Conservation (phyloP, 2,113 vertebrate genomes). For the Motacilla tschutschensis region DNA sequence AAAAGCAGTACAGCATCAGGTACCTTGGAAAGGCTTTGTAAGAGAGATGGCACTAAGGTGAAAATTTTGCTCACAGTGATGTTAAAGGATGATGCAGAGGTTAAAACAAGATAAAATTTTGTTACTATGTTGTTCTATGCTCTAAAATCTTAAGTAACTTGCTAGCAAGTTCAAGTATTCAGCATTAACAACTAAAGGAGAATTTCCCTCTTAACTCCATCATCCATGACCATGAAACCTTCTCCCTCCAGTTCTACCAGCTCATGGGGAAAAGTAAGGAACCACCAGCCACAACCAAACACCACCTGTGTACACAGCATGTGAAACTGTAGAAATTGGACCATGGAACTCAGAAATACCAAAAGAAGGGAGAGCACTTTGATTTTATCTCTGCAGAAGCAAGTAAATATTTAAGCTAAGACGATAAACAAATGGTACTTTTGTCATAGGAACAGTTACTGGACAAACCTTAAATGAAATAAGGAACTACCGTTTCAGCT, state of each 20-base stretch:
- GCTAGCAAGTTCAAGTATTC: background rate
- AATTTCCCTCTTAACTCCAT: background rate
- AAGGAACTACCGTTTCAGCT: background rate
- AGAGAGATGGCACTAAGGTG: background rate
- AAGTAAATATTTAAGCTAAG: background rate
- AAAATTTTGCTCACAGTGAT: background rate
- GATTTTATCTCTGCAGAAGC: background rate
- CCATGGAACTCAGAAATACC: background rate
- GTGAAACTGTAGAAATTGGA: background rate
- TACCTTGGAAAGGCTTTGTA: background rate
- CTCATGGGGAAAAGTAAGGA: background rate
- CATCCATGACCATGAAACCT: background rate
- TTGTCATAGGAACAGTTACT: background rate
- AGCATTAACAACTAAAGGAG: background rate
- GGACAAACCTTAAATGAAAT: background rate
- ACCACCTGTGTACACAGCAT: rapidly evolving
- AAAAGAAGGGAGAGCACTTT: background rate
- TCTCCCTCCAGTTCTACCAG: background rate
- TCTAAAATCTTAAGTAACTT: background rate
- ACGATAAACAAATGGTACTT: background rate
- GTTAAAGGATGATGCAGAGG: background rate
- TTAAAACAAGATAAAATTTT: background rate
- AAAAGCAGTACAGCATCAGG: background rate
- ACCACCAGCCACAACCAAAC: background rate
- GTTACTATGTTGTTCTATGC: background rate